Evolutionary conservation across 2,797 vertebrate species (phyloP), one percentile per base, ranked within the genome.

Genomic region (Mormyrops boulengeri): DNA sequence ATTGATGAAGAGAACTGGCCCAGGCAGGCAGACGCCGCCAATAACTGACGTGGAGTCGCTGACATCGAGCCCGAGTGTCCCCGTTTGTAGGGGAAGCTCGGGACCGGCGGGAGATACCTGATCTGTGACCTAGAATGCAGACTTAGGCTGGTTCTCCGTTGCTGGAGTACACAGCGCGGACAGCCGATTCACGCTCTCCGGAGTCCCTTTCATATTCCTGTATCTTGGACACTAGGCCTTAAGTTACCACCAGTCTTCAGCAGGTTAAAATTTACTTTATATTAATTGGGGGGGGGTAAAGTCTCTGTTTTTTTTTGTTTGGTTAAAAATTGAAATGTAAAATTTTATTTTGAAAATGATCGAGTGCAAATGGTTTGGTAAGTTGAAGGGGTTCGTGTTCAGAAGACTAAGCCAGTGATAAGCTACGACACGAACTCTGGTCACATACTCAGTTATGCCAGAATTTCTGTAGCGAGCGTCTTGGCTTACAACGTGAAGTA

Each of bases 1-100:
- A 96, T 98, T 12, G 98, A 99, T 91, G 98, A 99, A 85, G 98
- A 99, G 88, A 97, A 96, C 92, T 99, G 98, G 98, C 97, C 97
- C 89, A 96, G 97, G 52, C 98, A 99, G 93, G 97, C 97, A 7
- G 98, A 99, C 41, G 98, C 97, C 91, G 97, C 98, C 88, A 98
- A 99, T 94, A 97, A 97, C 96, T 99, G 96, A 97, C 3, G 34
- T 44, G 7, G 26, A 62, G 8, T 88, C 55, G 14, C 26, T 41
- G 26, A 89, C 2, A 92, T 77, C 77, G 90, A 62, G 85, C 60
- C 8, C 8, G 3, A 34, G 12, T 44, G 3, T 60, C 6, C 50
- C 55, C 5, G 8, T 11, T 82, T 60, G 2, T 85, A 53, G 26
- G 11, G 49, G 50, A 52, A 30, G 47, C 11, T n/a, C 11, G 84